Evolutionary conservation across 2,797 vertebrate genomes (phyloP), one percentile per base, ranked within the genome.

Genomic region (Syndactyla subalaris): DNA sequence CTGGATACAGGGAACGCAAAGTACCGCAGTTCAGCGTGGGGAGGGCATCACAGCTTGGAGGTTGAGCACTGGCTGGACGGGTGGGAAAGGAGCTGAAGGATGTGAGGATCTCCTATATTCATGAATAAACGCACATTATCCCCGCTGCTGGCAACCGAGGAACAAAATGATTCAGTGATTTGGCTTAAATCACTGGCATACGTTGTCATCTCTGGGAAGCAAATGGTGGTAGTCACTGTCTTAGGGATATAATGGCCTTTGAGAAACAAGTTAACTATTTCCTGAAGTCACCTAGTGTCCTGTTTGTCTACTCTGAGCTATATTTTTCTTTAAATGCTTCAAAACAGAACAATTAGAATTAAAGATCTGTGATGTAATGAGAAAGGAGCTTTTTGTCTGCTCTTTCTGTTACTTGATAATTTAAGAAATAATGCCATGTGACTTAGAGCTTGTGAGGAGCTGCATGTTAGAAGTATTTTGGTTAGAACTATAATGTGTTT

Each of bases 1-100:
- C 16, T 55, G 49, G 24, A 7, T 15, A 7, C 7, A 0, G 0
- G 10, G 41, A 41, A n/a, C 5, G 15, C 59, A 3, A 17, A 63
- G 62, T 7, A 0, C 17, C 8, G 6, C 30, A 15, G 26, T 9
- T 62, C 24, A 1, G 0, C 0, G 10, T 29, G 45, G 15, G 18
- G 12, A 21, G 26, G 36, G 32, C 24, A 3, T 43, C 26, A 0
- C 29, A 12, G 29, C 36, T 9, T 22, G 23, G 10, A 43, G 8
- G 23, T 17, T 21, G 49, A 27, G 70, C 18, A 0, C 2, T 15
- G 62, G 18, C 7, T 41, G 41, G 32, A 29, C 14, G 1, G 27
- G 1, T 19, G 49, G 34, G 8, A 15, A 32, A 22, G 12, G 19
- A 45, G 34, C 26, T n/a, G 52, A 52, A 51, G 34, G 16, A 8